Conservation (phyloP, 2,113 vertebrate genomes). For the Phoenicopterus ruber region DNA sequence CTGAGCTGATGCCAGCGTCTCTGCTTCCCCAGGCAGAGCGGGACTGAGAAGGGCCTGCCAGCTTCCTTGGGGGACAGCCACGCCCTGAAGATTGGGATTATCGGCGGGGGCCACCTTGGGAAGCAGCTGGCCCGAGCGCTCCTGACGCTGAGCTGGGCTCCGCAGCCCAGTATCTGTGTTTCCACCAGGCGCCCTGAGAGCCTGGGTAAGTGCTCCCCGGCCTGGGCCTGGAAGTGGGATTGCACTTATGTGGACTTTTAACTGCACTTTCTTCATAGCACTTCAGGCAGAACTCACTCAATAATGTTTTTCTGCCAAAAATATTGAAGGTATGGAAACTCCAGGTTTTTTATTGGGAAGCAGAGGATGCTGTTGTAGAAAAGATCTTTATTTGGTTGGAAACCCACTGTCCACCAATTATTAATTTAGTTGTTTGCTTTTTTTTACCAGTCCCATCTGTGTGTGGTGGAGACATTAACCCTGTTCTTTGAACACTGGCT, state of each 20-base stretch:
- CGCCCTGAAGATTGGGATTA: conserved; percentile 69
- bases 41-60: not conserved
- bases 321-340: not conserved
- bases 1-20: not conserved
- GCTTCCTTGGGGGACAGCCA: not conserved
- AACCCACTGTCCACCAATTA: not conserved
- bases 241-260: not conserved
- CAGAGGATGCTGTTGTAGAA: not conserved
- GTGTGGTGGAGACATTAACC: not conserved
- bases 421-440: not conserved
- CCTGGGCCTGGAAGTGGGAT: not conserved
- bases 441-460: not conserved
- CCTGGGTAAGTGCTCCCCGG: conserved; percentile 47
- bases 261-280: not conserved
- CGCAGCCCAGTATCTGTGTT: conserved; percentile 57
- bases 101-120: conserved; percentile 73
- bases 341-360: not conserved
- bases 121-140: conserved; percentile 71
- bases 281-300: not conserved
- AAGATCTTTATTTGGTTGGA: not conserved
- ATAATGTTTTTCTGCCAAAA: not conserved
- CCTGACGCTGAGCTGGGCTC: conserved; percentile 43
- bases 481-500: not conserved
- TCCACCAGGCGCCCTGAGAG: conserved; percentile 75
- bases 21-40: not conserved